These are phyloP conservation scores for Montipora sp. DNA, from an alignment of 64 coral and sea anemone species.

Conservation along the genomic window DNA sequence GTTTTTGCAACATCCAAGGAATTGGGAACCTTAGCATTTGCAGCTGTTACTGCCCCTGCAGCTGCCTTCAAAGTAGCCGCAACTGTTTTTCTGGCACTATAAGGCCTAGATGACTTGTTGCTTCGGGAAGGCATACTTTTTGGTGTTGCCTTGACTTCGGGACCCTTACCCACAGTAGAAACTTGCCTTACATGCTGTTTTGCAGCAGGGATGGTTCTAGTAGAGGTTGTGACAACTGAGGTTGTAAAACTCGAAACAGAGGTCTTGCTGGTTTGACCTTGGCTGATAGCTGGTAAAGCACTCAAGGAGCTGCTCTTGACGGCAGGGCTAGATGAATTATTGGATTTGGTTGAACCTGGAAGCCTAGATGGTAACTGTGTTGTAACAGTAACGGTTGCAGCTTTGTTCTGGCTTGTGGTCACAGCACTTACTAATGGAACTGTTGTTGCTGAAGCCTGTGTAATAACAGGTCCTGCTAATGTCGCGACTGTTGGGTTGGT, in stretches of 20 bases:
- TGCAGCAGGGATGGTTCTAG: background rate
- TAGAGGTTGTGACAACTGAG: conserved; percentile 2
- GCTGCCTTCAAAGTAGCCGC: conserved; percentile 30
- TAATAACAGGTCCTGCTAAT: conserved; percentile 6
- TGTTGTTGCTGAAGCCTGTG: conserved; percentile 10
- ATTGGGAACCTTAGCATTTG: conserved; percentile 13
- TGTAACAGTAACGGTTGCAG: background rate
- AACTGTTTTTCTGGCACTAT: conserved; percentile 21
- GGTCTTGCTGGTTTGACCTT: background rate
- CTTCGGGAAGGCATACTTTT: background rate
- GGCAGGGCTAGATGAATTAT: background rate
- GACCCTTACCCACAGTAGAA: background rate
- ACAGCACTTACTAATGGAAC: background rate
- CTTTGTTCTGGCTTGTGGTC: background rate
- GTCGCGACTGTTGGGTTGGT: background rate
- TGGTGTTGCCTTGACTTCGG: background rate
- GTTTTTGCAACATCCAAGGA: background rate
- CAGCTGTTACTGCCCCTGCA: conserved; percentile 42
- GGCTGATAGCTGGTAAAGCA: background rate
- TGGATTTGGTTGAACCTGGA: background rate
- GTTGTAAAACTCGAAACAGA: background rate
- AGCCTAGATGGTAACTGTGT: background rate
- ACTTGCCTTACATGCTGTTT: background rate
- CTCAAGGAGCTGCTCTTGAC: background rate
- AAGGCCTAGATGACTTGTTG: conserved; percentile 6